Conservation (phyloP, 2,113 vertebrate species). For the Heliornis fulica region DNA sequence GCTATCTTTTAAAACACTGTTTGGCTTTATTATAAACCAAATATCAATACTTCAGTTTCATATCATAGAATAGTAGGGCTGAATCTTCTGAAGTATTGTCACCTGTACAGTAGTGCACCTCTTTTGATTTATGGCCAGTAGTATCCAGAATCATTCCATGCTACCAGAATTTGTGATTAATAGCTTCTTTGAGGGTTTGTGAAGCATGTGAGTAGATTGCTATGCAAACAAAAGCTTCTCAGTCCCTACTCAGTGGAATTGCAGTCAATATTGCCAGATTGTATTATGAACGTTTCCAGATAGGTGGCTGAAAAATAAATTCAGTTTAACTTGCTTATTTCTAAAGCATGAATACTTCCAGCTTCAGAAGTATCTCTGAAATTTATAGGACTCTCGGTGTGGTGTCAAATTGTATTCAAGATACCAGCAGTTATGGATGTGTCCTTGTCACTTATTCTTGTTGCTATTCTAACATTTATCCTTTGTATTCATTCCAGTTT, state of each 20-base stretch:
- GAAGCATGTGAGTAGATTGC: not conserved
- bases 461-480: slow-evolving; percentile 59
- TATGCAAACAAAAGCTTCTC: not conserved
- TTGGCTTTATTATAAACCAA: not conserved
- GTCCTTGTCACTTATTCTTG: slow-evolving; percentile 34
- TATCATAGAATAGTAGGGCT: not conserved
- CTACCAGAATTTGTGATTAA: not conserved
- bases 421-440: slow-evolving; percentile 17
- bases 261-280: not conserved
- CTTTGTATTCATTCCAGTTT: slow-evolving; percentile 68
- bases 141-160: not conserved
- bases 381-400: not conserved
- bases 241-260: not conserved
- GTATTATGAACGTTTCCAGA: not conserved
- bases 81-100: not conserved
- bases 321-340: not conserved
- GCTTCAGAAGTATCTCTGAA: not conserved
- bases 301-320: not conserved
- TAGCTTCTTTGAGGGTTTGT: not conserved
- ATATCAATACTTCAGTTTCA: not conserved
- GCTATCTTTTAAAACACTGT: not conserved
- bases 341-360: not conserved
- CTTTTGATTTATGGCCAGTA: not conserved
- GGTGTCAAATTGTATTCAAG: not conserved
- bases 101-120: not conserved